Evolutionary conservation across 2,113 vertebrate genomes (phyloP).

Genomic region (Sigmodon hispidus): DNA sequence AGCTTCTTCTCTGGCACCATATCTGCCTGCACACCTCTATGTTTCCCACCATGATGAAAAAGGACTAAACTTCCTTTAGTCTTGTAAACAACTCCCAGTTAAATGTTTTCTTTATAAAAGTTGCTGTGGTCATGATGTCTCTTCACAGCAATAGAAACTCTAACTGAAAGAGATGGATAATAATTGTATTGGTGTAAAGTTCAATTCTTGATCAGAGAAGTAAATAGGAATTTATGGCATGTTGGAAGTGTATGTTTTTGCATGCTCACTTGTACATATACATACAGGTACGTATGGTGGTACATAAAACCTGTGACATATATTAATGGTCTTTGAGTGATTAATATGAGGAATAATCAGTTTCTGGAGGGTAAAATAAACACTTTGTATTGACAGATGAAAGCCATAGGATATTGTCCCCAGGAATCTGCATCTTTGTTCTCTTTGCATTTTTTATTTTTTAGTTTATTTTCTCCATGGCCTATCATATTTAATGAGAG

Average conservation of each 20-base stretch:
- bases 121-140: not conserved
- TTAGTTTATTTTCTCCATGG: not conserved
- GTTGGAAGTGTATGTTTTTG: not conserved
- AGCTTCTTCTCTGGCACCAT: not conserved
- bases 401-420: not conserved
- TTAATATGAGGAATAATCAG: not conserved
- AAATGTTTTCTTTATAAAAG: not conserved
- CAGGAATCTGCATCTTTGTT: not conserved
- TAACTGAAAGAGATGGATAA: not conserved
- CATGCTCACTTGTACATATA: not conserved
- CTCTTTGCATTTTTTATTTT: not conserved
- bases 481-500: not conserved
- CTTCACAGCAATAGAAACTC: not conserved
- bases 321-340: not conserved
- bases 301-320: accelerated
- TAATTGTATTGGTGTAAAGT: not conserved
- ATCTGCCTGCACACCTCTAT: not conserved
- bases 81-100: not conserved
- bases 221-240: not conserved
- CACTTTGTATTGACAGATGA: not conserved
- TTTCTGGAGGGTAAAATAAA: not conserved
- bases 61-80: not conserved
- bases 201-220: not conserved
- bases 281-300: too few relatives aligned
- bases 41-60: not conserved